A percentile compares a stretch with the other conserved stretches of the same genome.
These are phyloP conservation scores for Orius laevigatus DNA, from an alignment of 1,140 invertebrate species.

Conservation along the genomic window DNA sequence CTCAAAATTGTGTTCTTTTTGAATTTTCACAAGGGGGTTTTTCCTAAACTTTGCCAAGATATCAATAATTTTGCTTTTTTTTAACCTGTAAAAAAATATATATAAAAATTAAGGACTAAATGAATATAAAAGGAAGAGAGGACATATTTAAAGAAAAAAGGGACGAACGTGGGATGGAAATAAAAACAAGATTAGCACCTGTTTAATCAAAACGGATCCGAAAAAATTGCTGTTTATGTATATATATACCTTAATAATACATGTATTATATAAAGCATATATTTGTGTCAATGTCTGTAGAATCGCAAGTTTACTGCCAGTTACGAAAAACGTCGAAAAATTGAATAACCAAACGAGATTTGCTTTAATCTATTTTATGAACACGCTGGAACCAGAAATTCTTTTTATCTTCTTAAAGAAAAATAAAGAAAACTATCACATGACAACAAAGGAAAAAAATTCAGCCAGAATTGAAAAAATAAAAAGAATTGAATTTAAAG, in stretches of 20 bases:
- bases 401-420: no score
- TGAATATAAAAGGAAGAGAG: not conserved
- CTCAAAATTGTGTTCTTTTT: no score
- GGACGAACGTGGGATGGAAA: constrained; percentile 1
- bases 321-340: not conserved
- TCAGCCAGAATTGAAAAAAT: no score
- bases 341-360: constrained; percentile 10
- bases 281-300: no score
- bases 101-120: constrained; percentile 1
- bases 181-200: constrained; percentile 10
- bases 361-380: constrained; percentile 12
- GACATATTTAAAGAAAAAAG: constrained; percentile 7
- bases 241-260: not conserved
- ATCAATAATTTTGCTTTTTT: not conserved
- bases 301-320: constrained; percentile 8
- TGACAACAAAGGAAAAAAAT: no score
- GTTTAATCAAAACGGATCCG: constrained; percentile 9
- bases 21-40: constrained; percentile 21
- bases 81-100: constrained; percentile 13
- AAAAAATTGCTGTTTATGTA: constrained; percentile 8
- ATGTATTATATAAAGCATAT: not conserved
- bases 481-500: not conserved
- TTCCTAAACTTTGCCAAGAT: constrained; percentile 23
- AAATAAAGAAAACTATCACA: not conserved
- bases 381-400: not conserved